These are phyloP conservation scores for Tolypeutes matacus DNA, from an alignment of 2,797 vertebrate genomes.

Conservation along the genomic window DNA sequence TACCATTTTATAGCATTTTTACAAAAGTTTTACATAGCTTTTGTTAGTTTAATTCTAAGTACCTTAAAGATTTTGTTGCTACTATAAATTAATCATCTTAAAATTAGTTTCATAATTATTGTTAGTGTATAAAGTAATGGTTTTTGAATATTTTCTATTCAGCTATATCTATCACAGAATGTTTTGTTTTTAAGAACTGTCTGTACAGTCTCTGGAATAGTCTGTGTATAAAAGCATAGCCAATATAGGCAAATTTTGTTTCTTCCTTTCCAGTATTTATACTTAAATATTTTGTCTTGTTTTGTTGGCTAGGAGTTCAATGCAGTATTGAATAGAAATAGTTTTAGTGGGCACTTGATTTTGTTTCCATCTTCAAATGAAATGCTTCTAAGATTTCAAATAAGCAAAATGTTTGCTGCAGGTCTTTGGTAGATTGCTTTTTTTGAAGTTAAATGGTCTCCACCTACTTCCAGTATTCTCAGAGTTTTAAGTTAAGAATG, in stretches of 20 bases:
- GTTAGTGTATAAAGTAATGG: background rate
- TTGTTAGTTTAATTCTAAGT: constrained; percentile 41
- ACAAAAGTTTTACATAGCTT: constrained; percentile 18
- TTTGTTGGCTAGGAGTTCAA: background rate
- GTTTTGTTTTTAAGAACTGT: constrained; percentile 54
- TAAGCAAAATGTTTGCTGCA: background rate
- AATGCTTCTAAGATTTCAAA: background rate
- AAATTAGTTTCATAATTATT: constrained; percentile 36
- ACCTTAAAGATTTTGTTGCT: background rate
- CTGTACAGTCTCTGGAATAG: constrained; percentile 45
- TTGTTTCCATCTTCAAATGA: constrained; percentile 26
- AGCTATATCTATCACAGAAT: background rate
- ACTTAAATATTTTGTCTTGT: background rate
- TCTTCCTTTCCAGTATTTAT: constrained; percentile 22
- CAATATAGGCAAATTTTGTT: constrained; percentile 33
- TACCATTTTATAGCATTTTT: background rate
- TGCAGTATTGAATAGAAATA: constrained; percentile 23
- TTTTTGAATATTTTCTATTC: constrained; percentile 16
- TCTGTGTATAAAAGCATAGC: background rate
- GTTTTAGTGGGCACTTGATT: background rate
- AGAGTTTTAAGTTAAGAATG: constrained; percentile 47
- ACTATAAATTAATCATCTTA: constrained; percentile 24
- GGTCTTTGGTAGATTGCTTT: background rate
- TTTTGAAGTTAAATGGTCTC: constrained; percentile 23
- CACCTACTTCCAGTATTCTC: constrained; percentile 4